A percentile compares a stretch with the other conserved stretches of the same genome.
phyloP scores from a whole-genome alignment of 2,888 invertebrate genomes.

The Cylloceria caligata region DNA sequence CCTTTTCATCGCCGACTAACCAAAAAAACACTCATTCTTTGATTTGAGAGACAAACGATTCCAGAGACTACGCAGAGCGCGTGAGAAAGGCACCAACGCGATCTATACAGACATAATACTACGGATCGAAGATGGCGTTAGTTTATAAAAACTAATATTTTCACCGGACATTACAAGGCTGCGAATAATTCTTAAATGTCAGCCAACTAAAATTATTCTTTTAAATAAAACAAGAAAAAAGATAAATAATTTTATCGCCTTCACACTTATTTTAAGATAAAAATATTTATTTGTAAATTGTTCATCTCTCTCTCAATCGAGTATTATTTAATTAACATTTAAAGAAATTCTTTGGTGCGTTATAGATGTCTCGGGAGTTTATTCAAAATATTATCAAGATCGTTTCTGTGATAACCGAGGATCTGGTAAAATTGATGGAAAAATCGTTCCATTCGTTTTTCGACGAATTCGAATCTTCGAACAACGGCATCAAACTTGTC shows the following conservation, averaged over 20 bases:
- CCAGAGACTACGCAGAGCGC: too few relatives aligned
- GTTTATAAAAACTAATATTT: not conserved
- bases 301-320: too few relatives aligned
- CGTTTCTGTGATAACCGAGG: constrained; percentile 71
- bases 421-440: constrained; percentile 74
- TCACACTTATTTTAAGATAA: too few relatives aligned
- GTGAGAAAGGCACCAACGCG: not conserved
- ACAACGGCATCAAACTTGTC: constrained; percentile 76
- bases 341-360: not conserved
- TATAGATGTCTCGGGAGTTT: not conserved
- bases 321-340: not conserved
- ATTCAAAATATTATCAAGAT: constrained; percentile 55
- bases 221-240: too few relatives aligned
- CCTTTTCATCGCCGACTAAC: constrained; percentile 19
- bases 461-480: constrained; percentile 70
- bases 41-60: not conserved
- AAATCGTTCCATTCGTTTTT: constrained; percentile 73
- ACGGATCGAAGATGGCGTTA: constrained; percentile 33
- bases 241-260: too few relatives aligned
- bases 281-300: too few relatives aligned
- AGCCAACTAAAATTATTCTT: too few relatives aligned
- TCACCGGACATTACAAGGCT: not conserved
- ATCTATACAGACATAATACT: not conserved
- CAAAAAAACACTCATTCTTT: not conserved
- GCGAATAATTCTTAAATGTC: too few relatives aligned